Base-by-base conservation (phyloP, 30 jellyfish, hydroid and myxozoan species). In the Morbakka virulenta region DNA sequence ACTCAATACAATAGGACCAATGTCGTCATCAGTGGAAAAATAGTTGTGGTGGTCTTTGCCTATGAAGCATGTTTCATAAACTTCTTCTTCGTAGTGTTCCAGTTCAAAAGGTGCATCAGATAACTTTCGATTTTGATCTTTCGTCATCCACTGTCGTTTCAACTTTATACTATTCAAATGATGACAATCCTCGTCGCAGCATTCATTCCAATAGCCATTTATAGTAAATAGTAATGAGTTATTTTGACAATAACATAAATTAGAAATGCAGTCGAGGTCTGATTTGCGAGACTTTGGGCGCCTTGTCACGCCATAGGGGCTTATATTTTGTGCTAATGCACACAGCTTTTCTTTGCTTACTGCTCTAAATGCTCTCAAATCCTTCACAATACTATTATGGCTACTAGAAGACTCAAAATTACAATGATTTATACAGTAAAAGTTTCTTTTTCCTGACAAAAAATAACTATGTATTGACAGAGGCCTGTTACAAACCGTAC, bases 11-110 rank as follows among this genome's bases (percentile, higher is more conserved):
- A 92, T 83, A 0, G 98, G 67, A 32, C 87, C 94, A 9, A 92
- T 61, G 32, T 62, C 91, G 52, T 85, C 89, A 74, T 92, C 98
- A 52, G 75, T 63, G 31, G 83, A 74, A 41, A 85, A 85, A 74
- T 79, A 92, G 53, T 92, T 92, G 32, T 72, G 79, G 57, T 92
- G 98, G 50, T 74, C 82, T 3, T 85, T 52, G 22, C 84, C 96
- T 51, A 47, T 69, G 67, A 85, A 92, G 30, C 97, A 87, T 20
- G 80, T 50, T 50, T 92, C 98, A 73, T 83, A 92, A 52, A 92
- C 80, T 80, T 92, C 96, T 85, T 92, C 98, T 51, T 92, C 96
- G 61, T 78, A 80, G 41, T 83, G 95, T 31, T 92, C 98, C 41
- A 92, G 49, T 68, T 85, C 89, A 89, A 82, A 82, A 4, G 87